phyloP scores from a whole-genome alignment of 2,113 vertebrate genomes.

The Corythoichthys haematopterus region DNA sequence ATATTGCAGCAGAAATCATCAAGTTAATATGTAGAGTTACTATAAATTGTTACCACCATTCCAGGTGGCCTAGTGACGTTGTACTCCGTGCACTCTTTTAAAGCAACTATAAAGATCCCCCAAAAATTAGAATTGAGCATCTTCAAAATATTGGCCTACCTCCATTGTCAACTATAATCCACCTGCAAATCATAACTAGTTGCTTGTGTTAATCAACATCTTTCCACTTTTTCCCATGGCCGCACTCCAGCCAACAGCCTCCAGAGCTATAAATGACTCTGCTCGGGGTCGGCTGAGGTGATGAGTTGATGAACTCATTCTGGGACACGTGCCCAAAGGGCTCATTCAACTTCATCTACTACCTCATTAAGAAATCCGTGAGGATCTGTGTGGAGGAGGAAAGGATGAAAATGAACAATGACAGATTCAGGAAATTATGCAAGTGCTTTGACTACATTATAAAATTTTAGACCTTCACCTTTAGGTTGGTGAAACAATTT shows the following conservation, averaged over 20 bases:
- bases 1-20: not conserved
- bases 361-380: constrained; percentile 25
- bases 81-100: not conserved
- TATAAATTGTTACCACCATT: not conserved
- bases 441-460: not conserved
- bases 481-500: not conserved
- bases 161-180: constrained; percentile 51
- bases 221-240: constrained; percentile 46
- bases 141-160: constrained; percentile 41
- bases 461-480: not conserved
- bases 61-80: not conserved
- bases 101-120: constrained; percentile 7
- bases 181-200: constrained; percentile 68
- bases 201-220: constrained; percentile 41
- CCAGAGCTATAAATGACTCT: constrained; percentile 30
- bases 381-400: constrained; percentile 9
- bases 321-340: constrained; percentile 30
- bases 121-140: constrained; percentile 19
- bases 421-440: not conserved
- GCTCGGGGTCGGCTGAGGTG: constrained; percentile 36
- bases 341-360: constrained; percentile 23
- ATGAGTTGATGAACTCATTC: constrained; percentile 46
- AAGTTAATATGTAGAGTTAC: not conserved
- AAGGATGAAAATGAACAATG: constrained; percentile 11
- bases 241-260: constrained; percentile 39